phyloP scores from a whole-genome alignment of 2,888 invertebrate species.

The Zhuqinia jingwanae region DNA sequence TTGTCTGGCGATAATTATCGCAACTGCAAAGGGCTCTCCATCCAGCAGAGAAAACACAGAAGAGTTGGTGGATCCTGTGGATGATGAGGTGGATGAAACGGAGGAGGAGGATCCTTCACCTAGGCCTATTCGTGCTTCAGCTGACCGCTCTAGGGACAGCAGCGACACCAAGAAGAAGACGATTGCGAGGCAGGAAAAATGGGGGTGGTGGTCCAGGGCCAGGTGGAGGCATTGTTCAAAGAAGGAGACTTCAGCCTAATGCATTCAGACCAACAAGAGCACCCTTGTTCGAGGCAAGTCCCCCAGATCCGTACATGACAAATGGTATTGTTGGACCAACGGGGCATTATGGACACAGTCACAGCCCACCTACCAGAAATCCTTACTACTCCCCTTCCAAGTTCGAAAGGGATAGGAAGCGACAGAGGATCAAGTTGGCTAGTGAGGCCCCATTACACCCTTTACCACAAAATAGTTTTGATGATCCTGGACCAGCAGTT shows the following conservation, averaged over 20 bases:
- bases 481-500: conserved; percentile 34
- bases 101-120: conserved; percentile 43
- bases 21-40: background rate
- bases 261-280: conserved; percentile 60
- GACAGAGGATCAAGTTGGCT: conserved; percentile 39
- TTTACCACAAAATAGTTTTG: conserved; percentile 52
- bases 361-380: conserved; percentile 52
- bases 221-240: conserved; percentile 25
- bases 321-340: conserved; percentile 42
- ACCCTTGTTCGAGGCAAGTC: conserved; percentile 59
- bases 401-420: conserved; percentile 51
- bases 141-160: background rate
- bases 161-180: background rate
- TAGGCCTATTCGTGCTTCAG: conserved; percentile 55
- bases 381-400: conserved; percentile 65
- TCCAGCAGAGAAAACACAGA: conserved; percentile 29
- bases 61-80: conserved; percentile 52
- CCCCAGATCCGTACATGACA: conserved; percentile 56
- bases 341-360: conserved; percentile 57
- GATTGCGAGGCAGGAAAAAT: conserved; percentile 35
- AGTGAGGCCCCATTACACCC: conserved; percentile 19
- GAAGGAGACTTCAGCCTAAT: conserved; percentile 28
- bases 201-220: background rate
- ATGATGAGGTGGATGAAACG: conserved; percentile 47
- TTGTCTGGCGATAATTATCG: conserved; percentile 25